Conservation (phyloP, 1,140 invertebrate species). For the Eulimnadia texana region DNA sequence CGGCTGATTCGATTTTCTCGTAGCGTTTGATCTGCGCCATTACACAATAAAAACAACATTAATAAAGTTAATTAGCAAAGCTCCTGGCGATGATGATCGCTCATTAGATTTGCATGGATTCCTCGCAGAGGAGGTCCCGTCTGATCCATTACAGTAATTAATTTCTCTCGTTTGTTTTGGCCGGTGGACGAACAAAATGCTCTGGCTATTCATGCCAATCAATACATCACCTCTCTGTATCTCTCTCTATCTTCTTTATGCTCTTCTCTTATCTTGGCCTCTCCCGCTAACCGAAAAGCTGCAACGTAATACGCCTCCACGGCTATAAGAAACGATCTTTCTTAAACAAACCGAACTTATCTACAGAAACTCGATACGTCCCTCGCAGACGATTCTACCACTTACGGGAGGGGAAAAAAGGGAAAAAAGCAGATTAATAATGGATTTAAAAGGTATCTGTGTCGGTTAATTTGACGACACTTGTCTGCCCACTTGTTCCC, state of each 20-base stretch:
- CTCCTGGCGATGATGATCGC: too few relatives aligned
- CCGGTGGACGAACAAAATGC: background rate
- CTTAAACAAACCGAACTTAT: too few relatives aligned
- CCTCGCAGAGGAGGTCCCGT: background rate
- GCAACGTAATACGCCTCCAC: too few relatives aligned
- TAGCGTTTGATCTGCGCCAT: constrained; percentile 86
- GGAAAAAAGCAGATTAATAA: background rate
- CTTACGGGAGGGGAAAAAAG: too few relatives aligned
- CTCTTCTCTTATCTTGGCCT: background rate
- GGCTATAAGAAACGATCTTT: too few relatives aligned
- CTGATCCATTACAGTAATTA: background rate
- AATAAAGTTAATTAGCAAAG: background rate
- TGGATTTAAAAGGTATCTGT: background rate
- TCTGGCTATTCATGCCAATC: background rate
- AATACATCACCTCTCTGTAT: background rate
- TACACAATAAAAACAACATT: background rate
- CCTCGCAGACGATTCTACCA: too few relatives aligned
- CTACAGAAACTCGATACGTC: too few relatives aligned
- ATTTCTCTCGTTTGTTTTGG: background rate
- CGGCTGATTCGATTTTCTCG: constrained; percentile 92
- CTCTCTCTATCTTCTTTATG: background rate
- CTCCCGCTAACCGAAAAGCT: too few relatives aligned
- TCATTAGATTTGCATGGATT: background rate
- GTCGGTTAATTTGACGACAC: background rate
- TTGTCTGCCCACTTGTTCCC: background rate